These are phyloP conservation scores for Aphis gossypii DNA, from an alignment of 1,140 invertebrate genomes.

Conservation along the genomic window DNA sequence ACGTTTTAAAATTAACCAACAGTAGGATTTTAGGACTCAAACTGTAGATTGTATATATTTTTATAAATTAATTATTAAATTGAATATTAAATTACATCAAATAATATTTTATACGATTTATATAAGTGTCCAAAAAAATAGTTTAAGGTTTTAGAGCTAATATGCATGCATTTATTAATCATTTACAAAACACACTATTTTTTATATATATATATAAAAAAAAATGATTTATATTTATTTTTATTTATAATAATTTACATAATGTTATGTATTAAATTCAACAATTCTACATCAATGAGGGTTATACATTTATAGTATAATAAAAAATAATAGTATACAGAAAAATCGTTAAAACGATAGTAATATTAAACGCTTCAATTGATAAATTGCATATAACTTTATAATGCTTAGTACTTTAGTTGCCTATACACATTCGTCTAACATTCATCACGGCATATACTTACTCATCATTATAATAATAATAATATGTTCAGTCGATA, in stretches of 20 bases:
- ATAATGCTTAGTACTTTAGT: too few relatives aligned
- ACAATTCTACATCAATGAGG: neutral
- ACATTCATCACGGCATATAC: neutral
- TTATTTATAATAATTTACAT: neutral
- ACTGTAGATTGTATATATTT: neutral
- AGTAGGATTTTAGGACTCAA: neutral
- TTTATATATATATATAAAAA: neutral
- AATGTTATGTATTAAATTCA: neutral
- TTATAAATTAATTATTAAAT: neutral
- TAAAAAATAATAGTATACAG: neutral
- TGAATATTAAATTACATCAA: neutral
- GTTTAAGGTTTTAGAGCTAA: neutral
- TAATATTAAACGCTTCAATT: too few relatives aligned
- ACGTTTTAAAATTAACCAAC: neutral
- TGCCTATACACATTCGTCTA: neutral
- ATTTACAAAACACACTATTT: neutral
- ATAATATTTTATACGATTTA: neutral
- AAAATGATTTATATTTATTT: neutral
- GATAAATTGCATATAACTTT: too few relatives aligned
- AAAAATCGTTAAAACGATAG: neutral
- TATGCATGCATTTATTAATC: neutral
- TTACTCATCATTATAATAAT: neutral
- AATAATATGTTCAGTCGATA: neutral
- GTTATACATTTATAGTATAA: neutral
- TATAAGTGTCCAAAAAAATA: neutral